These are phyloP conservation scores for Eptatretus burgeri DNA, from an alignment of 2,113 vertebrate genomes.

Conservation along the genomic window DNA sequence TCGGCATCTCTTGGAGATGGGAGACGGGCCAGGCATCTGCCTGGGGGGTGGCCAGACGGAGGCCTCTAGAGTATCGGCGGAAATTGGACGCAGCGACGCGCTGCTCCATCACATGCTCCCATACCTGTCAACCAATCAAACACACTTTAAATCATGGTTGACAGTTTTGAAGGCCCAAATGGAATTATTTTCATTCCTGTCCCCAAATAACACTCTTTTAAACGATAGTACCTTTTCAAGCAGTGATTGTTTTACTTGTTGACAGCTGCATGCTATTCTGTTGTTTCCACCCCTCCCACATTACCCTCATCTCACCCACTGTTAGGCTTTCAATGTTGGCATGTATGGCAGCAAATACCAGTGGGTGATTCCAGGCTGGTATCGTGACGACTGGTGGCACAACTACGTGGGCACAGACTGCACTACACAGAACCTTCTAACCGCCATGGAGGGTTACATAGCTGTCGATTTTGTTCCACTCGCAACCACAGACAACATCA, in stretches of 20 bases:
- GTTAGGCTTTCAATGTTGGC: constrained; percentile 59
- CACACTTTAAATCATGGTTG: too few species aligned
- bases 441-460: constrained; percentile 91
- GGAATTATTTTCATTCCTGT: too few species aligned
- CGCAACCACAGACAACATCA: constrained; percentile 30
- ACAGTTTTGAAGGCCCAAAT: too few species aligned
- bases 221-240: not conserved
- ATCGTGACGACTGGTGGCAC: constrained; percentile 89
- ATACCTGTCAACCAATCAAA: too few species aligned
- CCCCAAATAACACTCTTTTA: too few species aligned
- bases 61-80: too few species aligned
- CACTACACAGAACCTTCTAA: constrained; percentile 49
- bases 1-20: too few species aligned
- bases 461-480: constrained; percentile 93
- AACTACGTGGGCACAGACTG: constrained; percentile 52
- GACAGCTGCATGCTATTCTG: too few species aligned
- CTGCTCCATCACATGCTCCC: too few species aligned
- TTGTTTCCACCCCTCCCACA: not conserved
- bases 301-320: not conserved
- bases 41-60: too few species aligned
- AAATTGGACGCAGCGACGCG: too few species aligned
- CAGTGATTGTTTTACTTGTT: not conserved
- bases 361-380: constrained; percentile 98
- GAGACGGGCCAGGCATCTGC: too few species aligned
- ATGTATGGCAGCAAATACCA: constrained; percentile 96